These are phyloP conservation scores for Oreochromis tanganicae DNA, from an alignment of 2,113 vertebrate genomes.

Conservation along the genomic window DNA sequence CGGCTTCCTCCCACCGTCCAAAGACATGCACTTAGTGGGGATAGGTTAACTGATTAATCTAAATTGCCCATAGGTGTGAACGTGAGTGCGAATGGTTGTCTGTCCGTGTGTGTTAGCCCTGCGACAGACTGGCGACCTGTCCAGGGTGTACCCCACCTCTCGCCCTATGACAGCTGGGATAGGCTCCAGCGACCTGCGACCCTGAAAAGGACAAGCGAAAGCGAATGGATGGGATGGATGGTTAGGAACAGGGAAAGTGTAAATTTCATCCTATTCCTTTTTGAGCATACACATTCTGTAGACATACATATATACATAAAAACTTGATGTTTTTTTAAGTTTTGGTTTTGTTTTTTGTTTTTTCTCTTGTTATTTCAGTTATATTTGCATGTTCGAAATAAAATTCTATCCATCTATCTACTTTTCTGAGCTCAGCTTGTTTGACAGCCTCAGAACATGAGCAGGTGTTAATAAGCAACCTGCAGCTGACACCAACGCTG, in stretches of 20 bases:
- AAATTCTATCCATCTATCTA: background rate
- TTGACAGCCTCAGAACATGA: rapidly evolving
- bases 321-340: background rate
- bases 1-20: too few species aligned
- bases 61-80: too few species aligned
- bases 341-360: background rate
- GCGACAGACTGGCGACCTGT: too few species aligned
- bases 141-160: too few species aligned
- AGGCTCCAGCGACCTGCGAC: too few species aligned
- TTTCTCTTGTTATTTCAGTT: background rate
- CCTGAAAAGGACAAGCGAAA: too few species aligned
- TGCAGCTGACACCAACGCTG: background rate
- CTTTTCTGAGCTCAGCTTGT: background rate
- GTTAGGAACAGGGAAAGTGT: background rate
- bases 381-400: background rate
- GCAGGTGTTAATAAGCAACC: background rate
- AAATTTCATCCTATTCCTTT: background rate
- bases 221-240: background rate
- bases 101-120: too few species aligned
- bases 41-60: too few species aligned
- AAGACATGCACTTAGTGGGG: too few species aligned
- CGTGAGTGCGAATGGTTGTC: too few species aligned
- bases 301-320: background rate
- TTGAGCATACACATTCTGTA: background rate
- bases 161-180: too few species aligned